A percentile compares a stretch with the other conserved stretches of the same genome.
Conservation (phyloP, 2,888 invertebrate species). For the Limnephilus marmoratus region DNA sequence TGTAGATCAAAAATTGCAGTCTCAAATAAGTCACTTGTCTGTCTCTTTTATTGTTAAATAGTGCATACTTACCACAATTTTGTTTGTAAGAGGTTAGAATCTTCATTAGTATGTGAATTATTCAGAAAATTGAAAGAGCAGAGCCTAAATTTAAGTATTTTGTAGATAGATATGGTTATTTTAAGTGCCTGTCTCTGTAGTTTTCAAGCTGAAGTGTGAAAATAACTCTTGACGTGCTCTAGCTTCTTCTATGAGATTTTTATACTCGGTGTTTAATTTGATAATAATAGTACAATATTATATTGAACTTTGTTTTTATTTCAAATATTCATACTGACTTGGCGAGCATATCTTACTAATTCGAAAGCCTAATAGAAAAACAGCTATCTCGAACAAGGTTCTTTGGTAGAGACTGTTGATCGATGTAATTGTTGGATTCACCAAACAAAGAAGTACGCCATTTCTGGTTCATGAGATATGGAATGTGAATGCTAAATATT, state of each 20-base stretch:
- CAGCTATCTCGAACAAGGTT: neutral
- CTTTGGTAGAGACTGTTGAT: neutral
- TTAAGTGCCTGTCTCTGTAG: neutral
- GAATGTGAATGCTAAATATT: neutral
- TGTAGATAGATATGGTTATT: neutral
- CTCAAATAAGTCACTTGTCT: neutral
- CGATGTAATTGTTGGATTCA: conserved; percentile 2
- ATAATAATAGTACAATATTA: neutral
- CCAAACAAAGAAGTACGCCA: neutral
- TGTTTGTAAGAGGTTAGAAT: neutral
- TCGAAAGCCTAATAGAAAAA: neutral
- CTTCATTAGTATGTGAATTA: neutral
- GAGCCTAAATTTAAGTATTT: neutral
- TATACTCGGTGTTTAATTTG: neutral
- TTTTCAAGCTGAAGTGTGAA: neutral
- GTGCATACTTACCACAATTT: neutral
- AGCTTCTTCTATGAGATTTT: neutral
- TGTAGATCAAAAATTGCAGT: neutral
- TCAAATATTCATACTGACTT: neutral
- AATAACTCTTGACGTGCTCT: neutral
- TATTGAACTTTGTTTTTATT: neutral
- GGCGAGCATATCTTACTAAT: neutral
- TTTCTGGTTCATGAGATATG: neutral
- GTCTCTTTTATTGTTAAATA: neutral
- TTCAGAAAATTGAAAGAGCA: neutral